Evolutionary conservation across 2,797 vertebrate genomes (phyloP), one percentile per base, ranked within the genome.

Genomic region (Phalloptychus januarius): DNA sequence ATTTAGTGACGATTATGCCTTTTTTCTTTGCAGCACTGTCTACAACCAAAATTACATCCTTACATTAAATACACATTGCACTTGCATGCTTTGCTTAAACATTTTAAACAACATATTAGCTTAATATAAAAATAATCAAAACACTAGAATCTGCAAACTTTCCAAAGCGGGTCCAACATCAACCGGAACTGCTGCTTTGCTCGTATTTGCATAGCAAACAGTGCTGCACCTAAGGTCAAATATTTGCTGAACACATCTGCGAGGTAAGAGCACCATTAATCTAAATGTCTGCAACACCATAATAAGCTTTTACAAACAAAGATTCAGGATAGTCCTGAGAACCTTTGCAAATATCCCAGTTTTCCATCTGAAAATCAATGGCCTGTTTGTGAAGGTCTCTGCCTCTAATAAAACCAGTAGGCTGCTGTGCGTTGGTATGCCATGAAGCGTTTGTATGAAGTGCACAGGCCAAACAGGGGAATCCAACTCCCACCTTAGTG

Each of bases 141-240:
- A 78, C 3, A 67, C 23, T 3, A 74, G 28, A 77, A 80, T 58
- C 42, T 69, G 15, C 31, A 79, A 23, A 25, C n/a, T 33, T 71
- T 31, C 61, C 71, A 71, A 11, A 79, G 78, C 48, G 80, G 87
- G 90, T 86, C 70, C 83, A 85, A 28, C 85, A 91, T 82, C 48
- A 91, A 88, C 89, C 88, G 89, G 91, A 94, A 88, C 89, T 93
- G 78, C 79, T 79, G 77, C 83, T 93, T 63, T 87, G 90, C 88
- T 93, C 92, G 94, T 91, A 93, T 85, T 81, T 76, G 70, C 50
- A 74, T 36, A 84, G 89, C 90, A 94, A 93, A 94, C 88, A 94
- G 83, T 25, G 84, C 93, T 92, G 75, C 94, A 78, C 95, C 95
- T 93, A 89, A 79, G 72, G 78, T 90, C 91, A 95, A 96, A 96